Conservation (phyloP, 2,888 invertebrate genomes). For the Drosophila seclusa region DNA sequence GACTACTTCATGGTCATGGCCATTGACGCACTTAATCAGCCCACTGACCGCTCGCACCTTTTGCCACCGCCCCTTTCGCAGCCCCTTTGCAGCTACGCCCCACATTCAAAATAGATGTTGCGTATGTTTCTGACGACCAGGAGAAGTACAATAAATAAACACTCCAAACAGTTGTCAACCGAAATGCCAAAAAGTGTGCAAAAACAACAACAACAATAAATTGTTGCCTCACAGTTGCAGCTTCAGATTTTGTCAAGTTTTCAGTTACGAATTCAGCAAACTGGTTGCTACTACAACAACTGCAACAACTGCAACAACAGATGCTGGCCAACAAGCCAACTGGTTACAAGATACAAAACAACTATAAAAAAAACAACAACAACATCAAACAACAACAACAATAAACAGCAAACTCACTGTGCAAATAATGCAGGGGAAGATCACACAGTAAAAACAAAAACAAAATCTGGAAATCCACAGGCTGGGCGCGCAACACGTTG, state of each 20-base stretch:
- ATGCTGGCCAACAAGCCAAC: slow-evolving; percentile 28
- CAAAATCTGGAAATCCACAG: background rate
- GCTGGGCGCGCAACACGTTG: slow-evolving; percentile 46
- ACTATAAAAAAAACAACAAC: slow-evolving; percentile 1
- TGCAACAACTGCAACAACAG: slow-evolving; percentile 18
- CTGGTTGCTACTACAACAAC: slow-evolving; percentile 39
- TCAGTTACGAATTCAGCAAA: slow-evolving; percentile 35
- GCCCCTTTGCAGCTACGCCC: background rate
- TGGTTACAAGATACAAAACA: slow-evolving; percentile 39
- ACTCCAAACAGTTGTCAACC: slow-evolving; percentile 28
- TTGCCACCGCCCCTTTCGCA: background rate
- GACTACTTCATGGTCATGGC: slow-evolving; percentile 48
- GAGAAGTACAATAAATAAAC: slow-evolving; percentile 30
- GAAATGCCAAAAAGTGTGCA: slow-evolving; percentile 48
- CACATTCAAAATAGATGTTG: background rate
- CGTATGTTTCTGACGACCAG: slow-evolving; percentile 4
- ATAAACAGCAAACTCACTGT: slow-evolving; percentile 12
- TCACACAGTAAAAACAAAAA: slow-evolving; percentile 24
- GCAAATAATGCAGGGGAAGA: slow-evolving; percentile 42
- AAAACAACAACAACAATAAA: slow-evolving; percentile 33
- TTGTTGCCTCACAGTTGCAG: slow-evolving; percentile 36
- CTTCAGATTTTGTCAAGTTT: slow-evolving; percentile 19
- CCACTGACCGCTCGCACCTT: background rate
- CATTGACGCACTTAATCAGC: slow-evolving; percentile 11
- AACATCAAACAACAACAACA: slow-evolving; percentile 12